These are phyloP conservation scores for Chelonus insularis DNA, from an alignment of 1,140 invertebrate species.

Conservation along the genomic window DNA sequence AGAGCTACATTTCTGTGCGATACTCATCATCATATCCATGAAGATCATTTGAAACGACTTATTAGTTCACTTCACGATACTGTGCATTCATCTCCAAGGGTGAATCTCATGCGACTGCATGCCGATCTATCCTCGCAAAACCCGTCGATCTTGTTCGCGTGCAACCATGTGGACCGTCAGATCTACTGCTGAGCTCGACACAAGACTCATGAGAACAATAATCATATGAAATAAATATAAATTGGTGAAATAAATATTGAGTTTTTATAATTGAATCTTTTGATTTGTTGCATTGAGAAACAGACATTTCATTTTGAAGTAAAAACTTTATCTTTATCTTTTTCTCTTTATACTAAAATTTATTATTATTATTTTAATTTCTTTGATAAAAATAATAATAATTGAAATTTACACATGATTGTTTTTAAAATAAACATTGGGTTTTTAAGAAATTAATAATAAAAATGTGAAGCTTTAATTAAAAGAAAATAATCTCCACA, in stretches of 20 bases:
- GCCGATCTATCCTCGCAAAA: conserved; percentile 16
- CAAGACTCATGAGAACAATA: conserved; percentile 6
- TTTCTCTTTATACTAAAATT: too few species aligned
- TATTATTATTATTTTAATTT: too few species aligned
- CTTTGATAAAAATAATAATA: too few species aligned
- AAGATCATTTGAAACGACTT: too few species aligned
- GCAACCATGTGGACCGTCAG: conserved; percentile 13
- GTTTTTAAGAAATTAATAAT: too few species aligned
- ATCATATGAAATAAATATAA: background rate
- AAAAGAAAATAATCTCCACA: too few species aligned
- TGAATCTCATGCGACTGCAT: conserved; percentile 5
- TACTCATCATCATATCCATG: background rate
- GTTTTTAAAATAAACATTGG: too few species aligned
- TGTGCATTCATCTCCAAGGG: background rate
- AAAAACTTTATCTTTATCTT: too few species aligned
- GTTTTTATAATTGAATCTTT: background rate
- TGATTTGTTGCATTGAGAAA: too few species aligned
- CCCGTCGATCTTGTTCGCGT: conserved; percentile 21
- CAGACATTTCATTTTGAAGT: too few species aligned
- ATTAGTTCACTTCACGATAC: background rate
- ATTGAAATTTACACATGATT: too few species aligned
- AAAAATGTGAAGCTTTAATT: too few species aligned
- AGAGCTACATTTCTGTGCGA: background rate
- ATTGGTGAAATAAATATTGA: background rate
- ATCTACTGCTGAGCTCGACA: background rate